Evolutionary conservation across 2,113 vertebrate genomes (phyloP).

Genomic region (Calonectris borealis): DNA sequence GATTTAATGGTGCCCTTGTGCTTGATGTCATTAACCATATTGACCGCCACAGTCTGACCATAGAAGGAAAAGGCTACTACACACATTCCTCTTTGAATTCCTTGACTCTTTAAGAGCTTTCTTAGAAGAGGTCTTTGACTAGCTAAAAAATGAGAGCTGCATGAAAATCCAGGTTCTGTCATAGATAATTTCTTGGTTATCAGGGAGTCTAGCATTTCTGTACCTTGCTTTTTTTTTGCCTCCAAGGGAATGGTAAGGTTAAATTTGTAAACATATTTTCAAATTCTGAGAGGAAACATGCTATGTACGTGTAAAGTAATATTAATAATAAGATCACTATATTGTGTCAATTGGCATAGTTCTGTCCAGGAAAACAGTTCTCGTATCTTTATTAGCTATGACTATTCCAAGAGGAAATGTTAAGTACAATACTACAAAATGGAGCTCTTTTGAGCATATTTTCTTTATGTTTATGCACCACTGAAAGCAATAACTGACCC

Average conservation of each 20-base stretch:
- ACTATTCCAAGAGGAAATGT: slow-evolving; percentile 1
- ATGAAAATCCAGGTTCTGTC: not conserved
- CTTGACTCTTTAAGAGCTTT: not conserved
- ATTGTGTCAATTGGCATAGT: not conserved
- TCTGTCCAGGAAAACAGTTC: not conserved
- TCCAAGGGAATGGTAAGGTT: not conserved
- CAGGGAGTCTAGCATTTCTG: not conserved
- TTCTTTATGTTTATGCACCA: not conserved
- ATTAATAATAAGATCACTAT: not conserved
- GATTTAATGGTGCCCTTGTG: not conserved
- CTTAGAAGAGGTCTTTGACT: not conserved
- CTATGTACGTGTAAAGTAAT: not conserved
- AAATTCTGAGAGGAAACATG: not conserved
- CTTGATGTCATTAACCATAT: not conserved
- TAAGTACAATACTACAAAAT: not conserved
- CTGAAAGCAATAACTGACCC: not conserved
- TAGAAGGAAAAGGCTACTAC: not conserved
- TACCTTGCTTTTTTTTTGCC: not conserved
- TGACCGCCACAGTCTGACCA: not conserved
- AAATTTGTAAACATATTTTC: not conserved
- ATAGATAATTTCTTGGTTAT: not conserved
- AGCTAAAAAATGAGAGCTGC: not conserved
- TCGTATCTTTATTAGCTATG: not conserved
- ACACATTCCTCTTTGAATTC: too few species aligned
- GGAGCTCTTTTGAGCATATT: not conserved